These are phyloP conservation scores for Nomada flava DNA, from an alignment of 2,888 invertebrate species.

Conservation along the genomic window DNA sequence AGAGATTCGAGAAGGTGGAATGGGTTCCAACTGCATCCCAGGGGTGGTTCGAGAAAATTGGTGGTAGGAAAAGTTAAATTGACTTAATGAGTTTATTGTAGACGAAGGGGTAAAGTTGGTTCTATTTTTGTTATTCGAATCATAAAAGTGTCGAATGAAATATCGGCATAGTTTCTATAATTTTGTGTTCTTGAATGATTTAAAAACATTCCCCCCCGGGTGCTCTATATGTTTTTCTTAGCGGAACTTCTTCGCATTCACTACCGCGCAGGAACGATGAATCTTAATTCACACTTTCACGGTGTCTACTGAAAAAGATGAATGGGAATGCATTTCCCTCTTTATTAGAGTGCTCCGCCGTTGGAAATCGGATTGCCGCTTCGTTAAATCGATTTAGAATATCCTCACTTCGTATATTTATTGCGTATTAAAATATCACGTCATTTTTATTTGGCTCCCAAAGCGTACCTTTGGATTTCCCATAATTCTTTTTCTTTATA, in stretches of 20 bases:
- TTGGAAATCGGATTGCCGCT: background rate
- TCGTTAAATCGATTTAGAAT: background rate
- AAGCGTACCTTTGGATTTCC: background rate
- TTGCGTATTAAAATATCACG: background rate
- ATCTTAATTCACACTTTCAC: conserved; percentile 4
- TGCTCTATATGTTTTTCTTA: conserved; percentile 1
- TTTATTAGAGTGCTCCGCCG: background rate
- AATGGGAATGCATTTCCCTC: conserved; percentile 5
- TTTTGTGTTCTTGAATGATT: background rate
- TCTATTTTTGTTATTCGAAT: background rate
- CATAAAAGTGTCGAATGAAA: background rate
- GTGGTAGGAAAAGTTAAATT: background rate
- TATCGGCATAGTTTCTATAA: background rate
- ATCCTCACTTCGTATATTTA: background rate
- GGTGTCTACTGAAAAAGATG: background rate
- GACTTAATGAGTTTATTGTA: background rate
- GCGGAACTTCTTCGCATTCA: no score
- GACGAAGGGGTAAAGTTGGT: background rate
- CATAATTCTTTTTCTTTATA: background rate
- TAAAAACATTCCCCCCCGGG: background rate
- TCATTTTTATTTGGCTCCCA: background rate
- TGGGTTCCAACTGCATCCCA: background rate
- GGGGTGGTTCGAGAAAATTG: background rate
- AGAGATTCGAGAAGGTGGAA: background rate
- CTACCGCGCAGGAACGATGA: background rate